These are phyloP conservation scores for Macaria notata DNA, from an alignment of 2,888 invertebrate genomes.

Conservation along the genomic window DNA sequence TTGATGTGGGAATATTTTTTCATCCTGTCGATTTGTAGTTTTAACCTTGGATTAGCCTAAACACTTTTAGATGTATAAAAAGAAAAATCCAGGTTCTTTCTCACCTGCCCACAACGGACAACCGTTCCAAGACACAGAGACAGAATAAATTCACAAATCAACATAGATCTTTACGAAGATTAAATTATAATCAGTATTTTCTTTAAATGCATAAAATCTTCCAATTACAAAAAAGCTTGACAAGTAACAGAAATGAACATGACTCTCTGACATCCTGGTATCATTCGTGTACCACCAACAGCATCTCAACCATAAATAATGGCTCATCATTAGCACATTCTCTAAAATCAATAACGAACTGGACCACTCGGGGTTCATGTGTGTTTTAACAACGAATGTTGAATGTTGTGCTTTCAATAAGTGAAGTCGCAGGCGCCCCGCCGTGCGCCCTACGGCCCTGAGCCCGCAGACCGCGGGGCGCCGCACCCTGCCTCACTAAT, in stretches of 20 bases:
- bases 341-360: conserved; percentile 61
- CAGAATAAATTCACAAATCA: no score
- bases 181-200: no score
- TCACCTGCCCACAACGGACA: no score
- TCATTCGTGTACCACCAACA: no score
- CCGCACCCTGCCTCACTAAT: conserved; percentile 73
- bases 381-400: conserved; percentile 75
- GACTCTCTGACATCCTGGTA: no score
- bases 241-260: no score
- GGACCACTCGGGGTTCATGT: conserved; percentile 48
- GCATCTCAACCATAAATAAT: conserved; percentile 14
- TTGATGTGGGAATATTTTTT: conserved; percentile 1
- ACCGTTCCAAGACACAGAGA: no score
- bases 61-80: no score
- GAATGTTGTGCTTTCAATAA: conserved; percentile 76
- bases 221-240: no score
- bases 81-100: no score
- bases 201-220: no score
- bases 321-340: conserved; percentile 20
- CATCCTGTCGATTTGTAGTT: not conserved
- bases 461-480: conserved; percentile 80
- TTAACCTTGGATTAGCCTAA: not conserved
- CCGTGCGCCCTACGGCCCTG: conserved; percentile 62
- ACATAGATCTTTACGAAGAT: no score
- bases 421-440: conserved; percentile 62